Evolutionary conservation across 1,140 invertebrate genomes (phyloP), one percentile per base, ranked within the genome.

Genomic region (Hylaeus anthracinus): DNA sequence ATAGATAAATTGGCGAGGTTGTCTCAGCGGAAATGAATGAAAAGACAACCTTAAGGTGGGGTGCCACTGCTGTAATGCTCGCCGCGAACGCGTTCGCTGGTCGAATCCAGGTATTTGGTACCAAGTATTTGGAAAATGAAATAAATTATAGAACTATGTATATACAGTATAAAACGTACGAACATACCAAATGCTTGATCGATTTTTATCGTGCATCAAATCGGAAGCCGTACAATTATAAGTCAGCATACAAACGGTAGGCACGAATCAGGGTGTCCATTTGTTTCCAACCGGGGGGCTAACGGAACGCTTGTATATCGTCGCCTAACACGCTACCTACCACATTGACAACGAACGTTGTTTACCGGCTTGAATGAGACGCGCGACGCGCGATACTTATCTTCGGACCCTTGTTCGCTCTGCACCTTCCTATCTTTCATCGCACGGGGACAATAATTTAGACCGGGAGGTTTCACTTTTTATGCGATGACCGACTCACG

Each of bases 231-330:
- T 37, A 53, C 86, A 84, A 85, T 88, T 88, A 88, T 84, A 87
- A 85, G 77, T 83, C 72, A 70, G 58, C 75, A 66, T 70, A 74
- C 69, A 72, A 79, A 80, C 85, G 69, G 77, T 70, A 84, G 86
- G 81, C 85, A 85, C 74, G 75, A 73, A 81, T 81, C 72, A 70
- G 79, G 79, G 81, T 84, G 69, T 87, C 83, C 84, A 88, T 88
- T 88, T 89, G 83, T 90, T 81, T 85, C 76, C 41, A 67, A 48
- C 79, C 66, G 53, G 66, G 61, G 82, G 79, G 80, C 83, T 88
- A 85, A 83, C 82, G 85, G 83, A 88, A 89, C 88, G 87, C 79
- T 76, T 89, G 88, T 86, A 87, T 89, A 90, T 88, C 83, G 74
- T 80, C 81, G 60, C 73, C 73, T 74, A 67, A 81, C 77, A 86